Base-by-base conservation (phyloP, 2,797 vertebrate genomes). In the Neomorphus geoffroyi region DNA sequence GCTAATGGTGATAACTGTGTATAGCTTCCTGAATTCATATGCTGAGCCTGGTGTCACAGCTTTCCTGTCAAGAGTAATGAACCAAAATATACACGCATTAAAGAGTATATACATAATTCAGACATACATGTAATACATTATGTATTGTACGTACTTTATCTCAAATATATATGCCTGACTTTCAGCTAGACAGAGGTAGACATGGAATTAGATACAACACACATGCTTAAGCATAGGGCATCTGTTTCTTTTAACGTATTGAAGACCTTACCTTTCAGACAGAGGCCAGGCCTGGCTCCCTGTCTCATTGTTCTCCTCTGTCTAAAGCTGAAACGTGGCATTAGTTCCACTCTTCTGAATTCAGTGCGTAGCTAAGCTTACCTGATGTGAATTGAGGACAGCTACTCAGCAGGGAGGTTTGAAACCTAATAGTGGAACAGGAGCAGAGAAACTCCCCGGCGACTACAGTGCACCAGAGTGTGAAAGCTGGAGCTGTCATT, bases 321-420 rank as follows among this genome's bases (percentile, higher is more conserved):
- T 93, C 94, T 64, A 86, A 45, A 94, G 92, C 50, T 91, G 80
- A 90, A 82, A 78, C 62, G 56, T 51, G 91, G 86, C 94, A 96
- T 96, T 96, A 92, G 88, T 95, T 93, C 96, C 79, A 84, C 71
- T 92, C 50, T 57, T 57, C 94, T 87, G 94, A 96, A 92, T 97
- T 93, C 95, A 93, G 88, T 93, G 81, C 93, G 97, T 93, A 97
- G 90, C 94, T 96, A 93, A 97, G 64, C 93, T 97, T 96, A 96
- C 95, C 93, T 96, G 94, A 91, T 95, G 93, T 89, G 94, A 60
- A 93, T 96, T 87, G 84, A 95, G 95, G 94, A 96, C 92, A 95
- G 97, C 96, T 95, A 95, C 97, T 97, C 98, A 97, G 98, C 96
- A 82, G 98, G 97, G 98, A 97, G 97, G 93, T 96, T 96, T 92